These are phyloP conservation scores for Drosophila grimshawi DNA, from an alignment of 1,140 invertebrate genomes.

Conservation along the genomic window DNA sequence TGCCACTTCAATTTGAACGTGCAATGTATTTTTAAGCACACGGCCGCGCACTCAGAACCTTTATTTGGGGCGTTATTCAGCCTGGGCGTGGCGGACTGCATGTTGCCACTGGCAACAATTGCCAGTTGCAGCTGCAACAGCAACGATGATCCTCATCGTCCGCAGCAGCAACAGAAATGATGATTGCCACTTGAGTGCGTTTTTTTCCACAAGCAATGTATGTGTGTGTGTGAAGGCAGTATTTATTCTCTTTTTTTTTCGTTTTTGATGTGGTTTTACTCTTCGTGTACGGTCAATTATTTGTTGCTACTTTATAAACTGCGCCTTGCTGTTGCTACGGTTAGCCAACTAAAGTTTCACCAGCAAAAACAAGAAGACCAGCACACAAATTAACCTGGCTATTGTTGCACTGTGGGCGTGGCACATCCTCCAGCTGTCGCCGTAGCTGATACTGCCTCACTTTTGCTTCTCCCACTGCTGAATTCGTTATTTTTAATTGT, in stretches of 20 bases:
- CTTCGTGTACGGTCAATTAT: constrained; percentile 64
- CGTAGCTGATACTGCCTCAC: not conserved
- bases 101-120: constrained; percentile 64
- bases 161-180: constrained; percentile 36
- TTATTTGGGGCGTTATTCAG: constrained; percentile 1
- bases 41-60: not conserved
- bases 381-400: constrained; percentile 52
- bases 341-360: constrained; percentile 2
- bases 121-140: constrained; percentile 64
- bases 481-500: not conserved
- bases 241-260: not conserved
- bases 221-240: constrained; percentile 5
- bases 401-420: constrained; percentile 16
- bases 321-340: constrained; percentile 27
- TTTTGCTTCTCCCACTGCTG: constrained; percentile 2
- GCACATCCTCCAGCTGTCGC: not conserved
- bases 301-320: constrained; percentile 79
- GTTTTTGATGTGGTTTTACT: constrained; percentile 21
- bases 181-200: constrained; percentile 74
- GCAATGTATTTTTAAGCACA: constrained; percentile 79
- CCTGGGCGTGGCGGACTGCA: constrained; percentile 12
- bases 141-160: constrained; percentile 43
- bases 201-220: constrained; percentile 6
- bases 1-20: constrained; percentile 79
- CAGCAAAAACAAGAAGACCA: constrained; percentile 2